Evolutionary conservation across 2,888 invertebrate species (phyloP).

Genomic region (Theodoxus fluviatilis): DNA sequence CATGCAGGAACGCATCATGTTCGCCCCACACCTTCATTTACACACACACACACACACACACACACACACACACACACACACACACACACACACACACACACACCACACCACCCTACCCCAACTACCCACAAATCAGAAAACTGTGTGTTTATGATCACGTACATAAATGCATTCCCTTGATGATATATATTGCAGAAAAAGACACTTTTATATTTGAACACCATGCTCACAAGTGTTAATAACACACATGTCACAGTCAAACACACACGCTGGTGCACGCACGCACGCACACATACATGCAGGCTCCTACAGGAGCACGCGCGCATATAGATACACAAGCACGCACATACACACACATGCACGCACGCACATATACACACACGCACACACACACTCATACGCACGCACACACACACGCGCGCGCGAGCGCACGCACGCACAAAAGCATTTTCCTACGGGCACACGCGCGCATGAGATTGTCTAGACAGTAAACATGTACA

Average conservation of each 20-base stretch:
- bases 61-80: slow-evolving; percentile 11
- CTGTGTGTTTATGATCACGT: no score
- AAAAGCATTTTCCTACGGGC: not conserved
- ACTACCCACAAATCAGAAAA: not conserved
- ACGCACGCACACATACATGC: not conserved
- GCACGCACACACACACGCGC: not conserved
- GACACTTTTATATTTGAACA: no score
- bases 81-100: slow-evolving; percentile 20
- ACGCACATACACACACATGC: not conserved
- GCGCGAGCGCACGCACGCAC: not conserved
- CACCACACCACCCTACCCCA: not conserved
- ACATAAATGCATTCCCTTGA: no score
- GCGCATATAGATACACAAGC: not conserved
- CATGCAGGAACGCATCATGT: no score
- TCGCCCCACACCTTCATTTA: no score
- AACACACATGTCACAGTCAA: not conserved
- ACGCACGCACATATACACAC: not conserved
- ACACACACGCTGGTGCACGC: not conserved
- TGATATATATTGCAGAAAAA: no score
- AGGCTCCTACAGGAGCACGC: not conserved
- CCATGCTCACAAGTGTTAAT: no score
- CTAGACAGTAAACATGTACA: not conserved
- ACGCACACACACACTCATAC: not conserved
- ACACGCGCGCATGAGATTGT: not conserved
- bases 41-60: no score